Percentiles rank a stretch among this genome's conserved stretches.
Conservation (phyloP, 2,888 invertebrate species). For the Dicyrtomina minuta region DNA sequence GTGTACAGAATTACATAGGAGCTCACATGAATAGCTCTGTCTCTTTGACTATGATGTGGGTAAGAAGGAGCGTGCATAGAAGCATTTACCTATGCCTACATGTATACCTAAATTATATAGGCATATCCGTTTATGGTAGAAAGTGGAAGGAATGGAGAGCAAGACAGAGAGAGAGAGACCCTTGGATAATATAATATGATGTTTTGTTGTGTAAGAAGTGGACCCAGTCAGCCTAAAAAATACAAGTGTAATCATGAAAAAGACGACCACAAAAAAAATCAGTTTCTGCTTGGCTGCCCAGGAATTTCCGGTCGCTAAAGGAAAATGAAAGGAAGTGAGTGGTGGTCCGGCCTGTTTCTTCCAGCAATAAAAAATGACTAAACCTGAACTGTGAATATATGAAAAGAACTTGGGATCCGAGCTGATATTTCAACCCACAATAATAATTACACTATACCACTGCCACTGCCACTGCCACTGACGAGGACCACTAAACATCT, state of each 20-base stretch:
- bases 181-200: constrained; percentile 17
- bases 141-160: too few species aligned
- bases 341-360: constrained; percentile 33
- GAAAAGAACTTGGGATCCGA: constrained; percentile 8
- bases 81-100: too few species aligned
- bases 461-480: constrained; percentile 14
- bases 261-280: constrained; percentile 41
- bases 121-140: too few species aligned
- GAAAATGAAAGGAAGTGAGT: constrained; percentile 52
- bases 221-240: constrained; percentile 28
- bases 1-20: too few species aligned
- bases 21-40: too few species aligned
- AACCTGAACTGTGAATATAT: constrained; percentile 31
- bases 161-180: too few species aligned
- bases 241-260: constrained; percentile 32
- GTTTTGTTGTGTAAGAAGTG: constrained; percentile 28
- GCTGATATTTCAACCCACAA: constrained; percentile 19
- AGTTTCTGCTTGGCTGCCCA: constrained; percentile 50
- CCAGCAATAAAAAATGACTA: constrained; percentile 31
- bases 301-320: constrained; percentile 52
- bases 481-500: background rate
- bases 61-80: too few species aligned
- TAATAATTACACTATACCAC: constrained; percentile 19
- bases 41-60: too few species aligned
- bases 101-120: too few species aligned